phyloP scores from a whole-genome alignment of 2,113 vertebrate genomes.

The Nipponia nippon region DNA sequence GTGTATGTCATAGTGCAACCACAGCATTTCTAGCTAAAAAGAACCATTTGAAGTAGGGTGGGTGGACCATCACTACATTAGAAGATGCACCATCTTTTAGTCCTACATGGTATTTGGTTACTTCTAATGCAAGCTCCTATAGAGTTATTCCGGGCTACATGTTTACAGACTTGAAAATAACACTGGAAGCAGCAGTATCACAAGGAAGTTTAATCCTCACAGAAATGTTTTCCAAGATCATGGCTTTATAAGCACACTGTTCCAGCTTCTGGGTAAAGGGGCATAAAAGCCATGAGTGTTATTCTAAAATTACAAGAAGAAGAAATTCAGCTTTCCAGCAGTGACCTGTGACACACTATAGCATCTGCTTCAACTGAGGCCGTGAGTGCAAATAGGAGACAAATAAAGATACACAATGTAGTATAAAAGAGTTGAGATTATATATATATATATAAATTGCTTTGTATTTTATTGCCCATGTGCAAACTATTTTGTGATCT shows the following conservation, averaged over 20 bases:
- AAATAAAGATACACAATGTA: background rate
- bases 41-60: background rate
- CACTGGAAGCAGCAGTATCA: background rate
- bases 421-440: background rate
- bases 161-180: background rate
- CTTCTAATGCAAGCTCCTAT: background rate
- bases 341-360: background rate
- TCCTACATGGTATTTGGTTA: background rate
- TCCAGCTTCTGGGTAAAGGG: background rate
- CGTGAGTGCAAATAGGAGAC: background rate
- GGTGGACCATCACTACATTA: background rate
- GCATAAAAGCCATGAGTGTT: background rate
- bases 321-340: background rate
- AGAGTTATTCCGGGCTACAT: background rate
- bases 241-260: background rate
- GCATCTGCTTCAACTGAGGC: background rate
- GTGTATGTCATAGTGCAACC: background rate
- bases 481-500: background rate
- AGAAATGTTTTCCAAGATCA: background rate
- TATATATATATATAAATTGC: background rate
- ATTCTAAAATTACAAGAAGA: background rate
- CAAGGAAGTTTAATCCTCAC: background rate
- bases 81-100: background rate
- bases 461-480: background rate
- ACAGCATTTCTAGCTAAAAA: background rate